Evolutionary conservation across 1,140 invertebrate species (phyloP), one percentile per base, ranked within the genome.

Genomic region (Heliconius congener): DNA sequence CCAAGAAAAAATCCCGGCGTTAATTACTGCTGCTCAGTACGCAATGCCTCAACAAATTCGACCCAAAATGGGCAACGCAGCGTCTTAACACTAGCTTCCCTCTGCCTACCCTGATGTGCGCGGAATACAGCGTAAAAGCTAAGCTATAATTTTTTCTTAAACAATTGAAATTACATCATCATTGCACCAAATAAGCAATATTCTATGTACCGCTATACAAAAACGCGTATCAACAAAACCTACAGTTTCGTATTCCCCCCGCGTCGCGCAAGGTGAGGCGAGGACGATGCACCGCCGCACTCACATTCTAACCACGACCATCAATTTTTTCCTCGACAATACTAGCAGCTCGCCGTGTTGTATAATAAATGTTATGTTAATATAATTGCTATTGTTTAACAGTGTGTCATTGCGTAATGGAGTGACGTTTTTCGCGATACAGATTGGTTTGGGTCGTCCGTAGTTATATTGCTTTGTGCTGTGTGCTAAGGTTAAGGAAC

Each of bases 251-350:
- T 80, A 93, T 93, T 91, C 91, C 81, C 72, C 78, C 76, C 82
- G 87, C 89, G 84, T 82, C 80, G 76, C 80, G 84, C 91, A 93
- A 93, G 91, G 91, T 93, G 89, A 93, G 84, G 73, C 37, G 84
- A 84, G 91, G 86, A 78, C 91, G 87, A 86, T 91, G 91, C 91
- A 91, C 91, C 79, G 46, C 79, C 34, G 16, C 19, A 19, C 30
- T 27, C 34, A 72, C 60, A 92, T 90, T 88, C 89, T 71, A 73
- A 82, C 83, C 90, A 91, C 91, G 91, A 60, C 37, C 77, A 27
- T 81, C 34, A 30, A 74, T 77, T 81, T 83, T 87, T 87, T 89
- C 60, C 90, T 89, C 90, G 87, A 92, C 90, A 91, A 90, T 91
- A 46, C 42, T 13, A 16, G 42, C 42, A 85, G 83, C 70, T 72